Evolutionary conservation across 2,113 vertebrate genomes (phyloP), one percentile per base, ranked within the genome.

Genomic region (Bos indicus): DNA sequence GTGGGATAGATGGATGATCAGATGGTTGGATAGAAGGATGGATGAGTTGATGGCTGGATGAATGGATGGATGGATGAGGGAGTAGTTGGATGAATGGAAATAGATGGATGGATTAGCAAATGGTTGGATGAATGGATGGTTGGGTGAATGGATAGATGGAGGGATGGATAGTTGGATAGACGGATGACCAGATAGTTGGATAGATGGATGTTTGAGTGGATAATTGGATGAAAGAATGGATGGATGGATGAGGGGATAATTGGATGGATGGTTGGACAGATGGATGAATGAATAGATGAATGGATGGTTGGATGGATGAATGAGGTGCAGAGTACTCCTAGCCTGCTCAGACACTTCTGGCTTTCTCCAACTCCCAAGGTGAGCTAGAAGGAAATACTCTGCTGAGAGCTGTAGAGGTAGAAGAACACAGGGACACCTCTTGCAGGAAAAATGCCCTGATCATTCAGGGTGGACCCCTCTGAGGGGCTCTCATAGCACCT

Each of bases 81-180:
- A 26, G 3, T 48, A n/a, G n/a, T 5, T 71, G 48, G 84, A 62
- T 86, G 40, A 33, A 64, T 64, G 26, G 62, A 17, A 28, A 19
- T 36, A 13, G 59, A 2, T 62, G 4, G 11, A 7, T 54, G 13
- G 4, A n/a, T 23, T 2, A 12, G 4, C 10, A 5, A 12, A 6
- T 51, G 56, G 11, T 14, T 43, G 12, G 25, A 6, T 78, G 52
- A 36, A 5, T 36, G 33, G 67, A 9, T 43, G 2, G 6, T 1
- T 82, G 46, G 14, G 7, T 48, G 28, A 30, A 23, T 51, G 43
- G 10, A 28, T 15, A 1, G 25, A 4, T 43, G 59, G 11, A 17
- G 30, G 8, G 9, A 15, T 60, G 7, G 62, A 13, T 52, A 6
- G 5, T 10, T 62, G 78, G 6, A 10, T 28, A 23, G 40, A 7